Conservation (phyloP, 2,113 vertebrate species). For the Dipodomys merriami region DNA sequence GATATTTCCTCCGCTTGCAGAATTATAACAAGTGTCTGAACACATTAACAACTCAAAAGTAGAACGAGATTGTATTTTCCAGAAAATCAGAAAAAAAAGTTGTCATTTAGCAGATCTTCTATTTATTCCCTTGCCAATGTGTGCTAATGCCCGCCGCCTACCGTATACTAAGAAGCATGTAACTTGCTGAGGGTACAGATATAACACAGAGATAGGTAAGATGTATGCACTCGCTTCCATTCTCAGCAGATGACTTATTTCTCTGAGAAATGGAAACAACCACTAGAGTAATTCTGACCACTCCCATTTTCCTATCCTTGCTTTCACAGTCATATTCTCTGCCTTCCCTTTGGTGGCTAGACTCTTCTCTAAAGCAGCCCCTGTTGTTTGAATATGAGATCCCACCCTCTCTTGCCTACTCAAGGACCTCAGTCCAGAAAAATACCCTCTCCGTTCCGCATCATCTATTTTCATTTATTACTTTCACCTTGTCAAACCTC, state of each 20-base stretch:
- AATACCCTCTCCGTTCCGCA: not conserved
- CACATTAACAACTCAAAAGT: not conserved
- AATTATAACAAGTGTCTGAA: not conserved
- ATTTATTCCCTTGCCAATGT: not conserved
- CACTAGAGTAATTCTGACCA: not conserved
- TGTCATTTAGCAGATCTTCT: not conserved
- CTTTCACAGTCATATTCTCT: too few relatives aligned
- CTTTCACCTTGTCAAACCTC: not conserved
- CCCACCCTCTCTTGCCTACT: not conserved
- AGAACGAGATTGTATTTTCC: not conserved
- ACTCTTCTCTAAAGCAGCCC: not conserved
- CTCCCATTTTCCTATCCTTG: not conserved
- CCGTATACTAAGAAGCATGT: not conserved
- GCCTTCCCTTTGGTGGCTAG: not conserved
- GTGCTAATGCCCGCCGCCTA: not conserved
- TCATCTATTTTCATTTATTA: not conserved
- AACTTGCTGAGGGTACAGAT: not conserved
- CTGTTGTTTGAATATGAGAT: not conserved
- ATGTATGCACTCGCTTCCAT: not conserved
- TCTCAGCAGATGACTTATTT: not conserved
- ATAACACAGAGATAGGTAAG: not conserved
- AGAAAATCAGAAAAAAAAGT: not conserved
- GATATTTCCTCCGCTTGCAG: not conserved
- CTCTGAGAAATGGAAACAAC: conserved; percentile 1
- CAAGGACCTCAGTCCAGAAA: not conserved